Base-by-base conservation (phyloP, 2,888 invertebrate species). In the Noctuana brunneofusca region DNA sequence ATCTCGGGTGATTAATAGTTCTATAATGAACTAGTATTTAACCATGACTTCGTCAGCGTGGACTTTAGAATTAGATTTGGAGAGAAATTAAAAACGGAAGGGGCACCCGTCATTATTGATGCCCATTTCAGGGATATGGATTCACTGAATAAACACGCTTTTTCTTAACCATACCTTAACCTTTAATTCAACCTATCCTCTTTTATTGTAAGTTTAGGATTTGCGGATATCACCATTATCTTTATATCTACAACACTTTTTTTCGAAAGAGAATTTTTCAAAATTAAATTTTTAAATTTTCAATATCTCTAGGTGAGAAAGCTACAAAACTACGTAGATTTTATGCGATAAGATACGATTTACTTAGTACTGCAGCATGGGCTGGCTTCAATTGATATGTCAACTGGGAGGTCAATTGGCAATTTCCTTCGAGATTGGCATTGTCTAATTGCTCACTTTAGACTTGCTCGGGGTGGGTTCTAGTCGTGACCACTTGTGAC, bases 381-480 rank as follows among this genome's bases (percentile, higher is more conserved):
- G 55, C 64, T 52, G 74, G 69, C 73, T 69, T 75, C 78, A 87
- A 87, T 89, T 88, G 75, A 81, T 75, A 80, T 83, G 86, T 90
- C 87, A 89, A 86, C 73, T 78, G 77, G 68, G 68, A 76, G 89
- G 90, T 91, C 88, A 91, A 91, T 89, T 90, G 86, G 68, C 84
- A 87, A 87, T 89, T 86, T 90, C 89, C 90, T 87, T 83, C 75
- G 79, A 80, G 87, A 88, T 88, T 89, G 85, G 75, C 78, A 77
- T 75, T 76, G 84, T 79, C 80, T 87, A 87, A 88, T 87, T 84
- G 84, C 78, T 75, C 75, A 77, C 70, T 78, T 76, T 56, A 56
- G 41, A 76, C 76, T 57, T 60, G 69, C 73, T 73, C 57, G 3
- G 35, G 32, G 35, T 49, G 22, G 22, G 22, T 58, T 73, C 75